Percentiles rank a stretch among this genome's conserved stretches.
Conservation (phyloP, 2,113 vertebrate genomes). For the Serilophus lunatus region DNA sequence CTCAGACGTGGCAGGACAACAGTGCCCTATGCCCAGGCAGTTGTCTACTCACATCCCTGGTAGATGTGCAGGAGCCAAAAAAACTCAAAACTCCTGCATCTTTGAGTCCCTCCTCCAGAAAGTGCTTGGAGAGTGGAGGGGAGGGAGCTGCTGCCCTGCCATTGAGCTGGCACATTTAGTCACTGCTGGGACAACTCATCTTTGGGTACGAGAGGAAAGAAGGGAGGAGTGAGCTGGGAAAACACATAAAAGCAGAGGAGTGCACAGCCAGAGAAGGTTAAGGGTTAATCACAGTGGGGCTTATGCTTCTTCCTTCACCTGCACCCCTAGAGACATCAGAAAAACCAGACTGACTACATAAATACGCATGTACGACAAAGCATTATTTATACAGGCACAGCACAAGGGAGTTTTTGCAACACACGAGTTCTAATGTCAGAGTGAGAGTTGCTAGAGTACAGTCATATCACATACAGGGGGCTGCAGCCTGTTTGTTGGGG, state of each 20-base stretch:
- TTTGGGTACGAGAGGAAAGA: neutral
- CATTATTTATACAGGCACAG: neutral
- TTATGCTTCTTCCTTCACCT: neutral
- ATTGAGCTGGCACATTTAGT: neutral
- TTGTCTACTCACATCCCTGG: fast-evolving
- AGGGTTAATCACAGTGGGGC: neutral
- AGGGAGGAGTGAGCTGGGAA: neutral
- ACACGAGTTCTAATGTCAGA: fast-evolving
- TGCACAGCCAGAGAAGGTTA: neutral
- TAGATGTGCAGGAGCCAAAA: fast-evolving
- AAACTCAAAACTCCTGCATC: neutral
- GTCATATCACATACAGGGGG: fast-evolving
- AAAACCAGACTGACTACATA: neutral
- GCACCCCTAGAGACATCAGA: neutral
- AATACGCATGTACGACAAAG: neutral
- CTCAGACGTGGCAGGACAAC: fast-evolving
- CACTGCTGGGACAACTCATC: neutral
- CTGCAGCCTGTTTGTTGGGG: fast-evolving
- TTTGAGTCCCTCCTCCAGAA: neutral
- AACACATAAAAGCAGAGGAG: neutral
- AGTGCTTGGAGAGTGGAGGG: neutral
- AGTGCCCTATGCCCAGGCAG: too few relatives aligned
- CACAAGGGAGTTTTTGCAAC: neutral
- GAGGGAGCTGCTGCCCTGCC: neutral
- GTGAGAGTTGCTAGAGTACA: neutral